Conservation (phyloP, 2,797 vertebrate genomes). For the Argya squamiceps region DNA sequence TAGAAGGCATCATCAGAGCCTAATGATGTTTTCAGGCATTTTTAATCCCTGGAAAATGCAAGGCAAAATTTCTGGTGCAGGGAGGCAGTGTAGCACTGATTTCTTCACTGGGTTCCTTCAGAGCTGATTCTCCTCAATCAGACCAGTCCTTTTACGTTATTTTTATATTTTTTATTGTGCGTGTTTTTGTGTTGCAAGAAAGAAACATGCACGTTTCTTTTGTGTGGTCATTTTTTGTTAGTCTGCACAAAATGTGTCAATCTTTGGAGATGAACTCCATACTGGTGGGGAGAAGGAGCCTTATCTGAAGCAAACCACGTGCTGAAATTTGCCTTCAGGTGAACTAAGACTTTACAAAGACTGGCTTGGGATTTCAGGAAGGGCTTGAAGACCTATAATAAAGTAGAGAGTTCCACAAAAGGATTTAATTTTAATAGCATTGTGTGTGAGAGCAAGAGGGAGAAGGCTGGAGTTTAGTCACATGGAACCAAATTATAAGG, state of each 20-base stretch:
- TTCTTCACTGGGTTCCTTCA: background rate
- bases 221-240: background rate
- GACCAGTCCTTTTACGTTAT: background rate
- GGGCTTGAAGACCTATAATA: background rate
- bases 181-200: background rate
- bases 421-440: slow-evolving; percentile 12
- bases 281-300: background rate
- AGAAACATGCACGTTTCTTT: rapidly evolving
- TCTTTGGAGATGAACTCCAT: background rate
- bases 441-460: background rate
- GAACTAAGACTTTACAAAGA: background rate
- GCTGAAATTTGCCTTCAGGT: slow-evolving; percentile 2
- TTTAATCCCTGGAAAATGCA: background rate
- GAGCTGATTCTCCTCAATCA: background rate
- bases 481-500: background rate
- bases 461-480: background rate
- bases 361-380: background rate
- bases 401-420: background rate
- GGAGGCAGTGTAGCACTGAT: background rate
- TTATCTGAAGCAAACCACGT: background rate
- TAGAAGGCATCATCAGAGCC: background rate
- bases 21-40: background rate
- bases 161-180: background rate
- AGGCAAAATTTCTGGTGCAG: background rate
- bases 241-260: background rate